Base-by-base conservation (phyloP, 2,797 vertebrate species). In the Aeoliscus strigatus region DNA sequence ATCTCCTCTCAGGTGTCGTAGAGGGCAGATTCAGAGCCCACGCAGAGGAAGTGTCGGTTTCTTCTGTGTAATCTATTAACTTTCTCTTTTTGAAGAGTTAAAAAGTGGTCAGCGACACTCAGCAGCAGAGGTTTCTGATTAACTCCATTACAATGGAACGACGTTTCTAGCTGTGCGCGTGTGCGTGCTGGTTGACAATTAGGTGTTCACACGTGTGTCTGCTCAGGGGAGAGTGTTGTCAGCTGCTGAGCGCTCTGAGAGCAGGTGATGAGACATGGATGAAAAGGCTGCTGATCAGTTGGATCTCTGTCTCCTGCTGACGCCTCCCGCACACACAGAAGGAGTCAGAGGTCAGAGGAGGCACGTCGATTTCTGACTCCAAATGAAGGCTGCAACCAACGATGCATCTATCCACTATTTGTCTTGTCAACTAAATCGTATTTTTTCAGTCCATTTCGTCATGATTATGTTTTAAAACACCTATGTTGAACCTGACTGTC, bases 201-300 rank as follows among this genome's bases (percentile, higher is more conserved):
- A 55, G 42, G 39, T 54, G 58, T 79, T 72, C 49, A 39, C 68
- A 64, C 55, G 44, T 24, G 34, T 45, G 29, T 42, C 67, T 75
- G 39, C 27, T 61, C 35, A 45, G 55, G 55, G 69, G 66, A 57
- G 43, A 40, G 58, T 2, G 18, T 42, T 65, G 57, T 49, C 63
- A 65, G 64, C 62, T 50, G 60, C 15, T 54, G 46, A 47, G 44
- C 41, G 8, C 44, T 54, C n/a, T 42, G 39, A 56, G 43, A 40
- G 50, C 38, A 27, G 25, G 53, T 65, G 73, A 68, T 79, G 75
- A 79, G 59, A 57, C 16, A 25, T 51, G 50, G 38, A 69, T 74
- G 68, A 64, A 62, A 66, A 60, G 44, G 28, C 51, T 28, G 21
- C 7, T n/a, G n/a, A 2, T 57, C 65, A 55, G 36, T 50, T 59